These are phyloP conservation scores for Ditula angustiorana DNA, from an alignment of 2,888 invertebrate species.

Conservation along the genomic window DNA sequence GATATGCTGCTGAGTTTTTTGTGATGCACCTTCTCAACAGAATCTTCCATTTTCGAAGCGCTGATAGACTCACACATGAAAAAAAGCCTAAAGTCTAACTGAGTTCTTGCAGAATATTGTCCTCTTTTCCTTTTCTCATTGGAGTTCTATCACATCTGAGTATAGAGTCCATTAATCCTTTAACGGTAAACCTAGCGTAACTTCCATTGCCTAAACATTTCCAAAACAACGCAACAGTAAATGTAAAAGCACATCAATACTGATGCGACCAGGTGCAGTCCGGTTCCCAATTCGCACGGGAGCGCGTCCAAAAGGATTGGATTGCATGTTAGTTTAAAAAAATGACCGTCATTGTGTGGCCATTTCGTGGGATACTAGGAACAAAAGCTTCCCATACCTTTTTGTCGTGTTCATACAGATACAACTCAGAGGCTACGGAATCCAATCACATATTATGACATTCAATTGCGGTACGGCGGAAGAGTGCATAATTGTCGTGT, in stretches of 20 bases:
- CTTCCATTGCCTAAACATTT: neutral
- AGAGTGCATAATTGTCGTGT: no score
- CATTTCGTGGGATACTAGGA: slow-evolving; percentile 26
- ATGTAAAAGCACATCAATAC: slow-evolving; percentile 26
- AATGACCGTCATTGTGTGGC: slow-evolving; percentile 55
- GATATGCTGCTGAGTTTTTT: no score
- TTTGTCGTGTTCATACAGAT: neutral
- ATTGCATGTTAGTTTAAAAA: slow-evolving; percentile 61
- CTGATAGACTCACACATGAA: no score
- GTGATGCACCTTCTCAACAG: no score
- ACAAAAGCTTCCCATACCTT: slow-evolving; percentile 12
- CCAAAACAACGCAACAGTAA: neutral
- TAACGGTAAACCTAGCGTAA: no score
- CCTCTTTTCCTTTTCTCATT: neutral
- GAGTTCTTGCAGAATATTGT: no score
- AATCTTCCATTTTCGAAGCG: no score
- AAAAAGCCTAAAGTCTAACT: no score
- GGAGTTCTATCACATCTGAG: neutral
- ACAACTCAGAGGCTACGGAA: no score
- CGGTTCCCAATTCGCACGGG: slow-evolving; percentile 62
- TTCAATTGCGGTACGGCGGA: no score
- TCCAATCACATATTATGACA: no score
- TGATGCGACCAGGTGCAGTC: slow-evolving; percentile 61
- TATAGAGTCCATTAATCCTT: neutral
- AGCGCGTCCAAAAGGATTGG: slow-evolving; percentile 57